Percentiles rank a stretch among this genome's conserved stretches.
These are phyloP conservation scores for Eugnorisma glareosa DNA, from an alignment of 2,888 invertebrate species.

Conservation along the genomic window DNA sequence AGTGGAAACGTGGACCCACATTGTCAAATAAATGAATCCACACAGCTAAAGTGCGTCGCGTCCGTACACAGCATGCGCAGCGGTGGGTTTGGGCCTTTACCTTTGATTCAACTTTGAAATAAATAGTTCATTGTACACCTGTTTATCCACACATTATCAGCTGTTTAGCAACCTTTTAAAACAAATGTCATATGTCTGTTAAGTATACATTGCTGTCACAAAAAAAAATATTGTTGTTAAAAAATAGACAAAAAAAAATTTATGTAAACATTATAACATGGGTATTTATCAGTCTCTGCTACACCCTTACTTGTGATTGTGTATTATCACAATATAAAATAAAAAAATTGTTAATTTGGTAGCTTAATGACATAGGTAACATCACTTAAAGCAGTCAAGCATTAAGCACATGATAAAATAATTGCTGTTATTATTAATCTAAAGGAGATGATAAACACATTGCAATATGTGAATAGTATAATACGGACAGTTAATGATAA, in stretches of 20 bases:
- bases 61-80: no score
- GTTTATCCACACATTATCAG: slow-evolving; percentile 8
- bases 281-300: slow-evolving; percentile 3
- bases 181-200: not conserved
- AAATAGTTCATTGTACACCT: slow-evolving; percentile 6
- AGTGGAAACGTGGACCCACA: no score
- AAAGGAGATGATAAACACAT: slow-evolving; percentile 20
- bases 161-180: slow-evolving; percentile 21
- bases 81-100: not conserved
- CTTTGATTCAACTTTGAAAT: slow-evolving; percentile 1
- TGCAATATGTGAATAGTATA: not conserved
- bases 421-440: slow-evolving; percentile 11
- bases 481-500: not conserved
- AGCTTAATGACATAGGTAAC: slow-evolving; percentile 28
- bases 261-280: not conserved
- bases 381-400: slow-evolving; percentile 3
- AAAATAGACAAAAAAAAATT: not conserved
- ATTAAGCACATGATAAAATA: slow-evolving; percentile 17
- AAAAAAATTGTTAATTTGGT: slow-evolving; percentile 20
- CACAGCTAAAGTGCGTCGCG: no score
- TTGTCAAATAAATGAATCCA: no score
- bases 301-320: not conserved
- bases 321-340: not conserved
- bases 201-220: not conserved
- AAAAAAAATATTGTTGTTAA: not conserved